phyloP scores from a whole-genome alignment of 2,113 vertebrate species.

The Rhombomys opimus region DNA sequence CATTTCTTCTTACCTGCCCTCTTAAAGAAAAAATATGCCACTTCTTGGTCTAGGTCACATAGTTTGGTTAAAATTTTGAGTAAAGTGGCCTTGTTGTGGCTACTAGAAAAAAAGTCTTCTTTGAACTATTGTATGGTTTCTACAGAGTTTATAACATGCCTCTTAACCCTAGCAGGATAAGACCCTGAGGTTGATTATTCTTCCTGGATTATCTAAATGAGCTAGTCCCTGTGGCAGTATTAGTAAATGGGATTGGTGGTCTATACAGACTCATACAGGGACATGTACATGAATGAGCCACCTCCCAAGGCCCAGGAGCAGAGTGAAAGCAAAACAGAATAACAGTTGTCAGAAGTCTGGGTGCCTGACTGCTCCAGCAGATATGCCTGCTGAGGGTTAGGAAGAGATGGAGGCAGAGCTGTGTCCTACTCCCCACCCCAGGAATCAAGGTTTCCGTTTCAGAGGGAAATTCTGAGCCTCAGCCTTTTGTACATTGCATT shows the following conservation, averaged over 20 bases:
- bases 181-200: background rate
- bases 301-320: background rate
- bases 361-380: too few relatives aligned
- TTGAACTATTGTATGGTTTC: background rate
- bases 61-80: background rate
- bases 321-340: background rate
- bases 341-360: background rate
- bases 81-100: too few relatives aligned
- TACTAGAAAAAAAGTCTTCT: background rate
- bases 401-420: background rate
- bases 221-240: accelerated
- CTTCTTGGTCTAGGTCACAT: too few relatives aligned
- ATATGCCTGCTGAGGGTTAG: background rate
- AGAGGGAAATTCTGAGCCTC: background rate
- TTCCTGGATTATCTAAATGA: background rate
- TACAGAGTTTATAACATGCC: background rate
- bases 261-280: too few relatives aligned
- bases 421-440: accelerated
- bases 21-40: background rate
- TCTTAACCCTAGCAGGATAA: background rate
- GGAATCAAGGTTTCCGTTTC: background rate
- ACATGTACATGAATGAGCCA: background rate
- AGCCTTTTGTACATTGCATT: background rate
- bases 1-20: background rate
- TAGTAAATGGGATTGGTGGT: accelerated